Evolutionary conservation across 2,797 vertebrate species (phyloP).

Genomic region (Phrynocephalus vlangalii): DNA sequence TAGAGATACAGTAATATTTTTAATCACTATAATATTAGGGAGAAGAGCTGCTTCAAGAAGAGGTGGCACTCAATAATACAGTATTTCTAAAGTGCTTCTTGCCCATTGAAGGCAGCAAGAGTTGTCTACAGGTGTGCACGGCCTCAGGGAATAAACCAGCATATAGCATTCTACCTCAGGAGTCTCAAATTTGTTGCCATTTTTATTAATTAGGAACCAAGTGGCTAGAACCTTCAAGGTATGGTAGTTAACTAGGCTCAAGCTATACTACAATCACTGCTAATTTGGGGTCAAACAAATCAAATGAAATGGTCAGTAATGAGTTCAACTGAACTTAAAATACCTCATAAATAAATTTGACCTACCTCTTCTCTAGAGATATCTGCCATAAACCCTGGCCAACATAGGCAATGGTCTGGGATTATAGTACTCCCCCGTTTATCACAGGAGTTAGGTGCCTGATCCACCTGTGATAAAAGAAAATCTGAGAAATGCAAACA

Average conservation of each 20-base stretch:
- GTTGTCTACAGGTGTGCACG: background rate
- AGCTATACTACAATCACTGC: background rate
- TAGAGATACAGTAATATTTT: slow-evolving; percentile 10
- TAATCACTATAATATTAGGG: slow-evolving; percentile 5
- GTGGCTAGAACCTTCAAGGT: background rate
- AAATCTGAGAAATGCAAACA: too few species aligned
- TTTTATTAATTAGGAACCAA: background rate
- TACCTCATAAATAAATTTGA: too few species aligned
- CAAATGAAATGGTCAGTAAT: background rate
- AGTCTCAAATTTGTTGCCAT: background rate
- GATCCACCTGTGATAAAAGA: too few species aligned
- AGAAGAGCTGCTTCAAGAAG: slow-evolving; percentile 10
- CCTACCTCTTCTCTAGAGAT: too few species aligned
- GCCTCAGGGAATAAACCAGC: background rate
- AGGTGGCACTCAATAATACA: background rate
- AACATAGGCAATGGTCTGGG: too few species aligned
- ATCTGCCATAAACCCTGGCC: too few species aligned
- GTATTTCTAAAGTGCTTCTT: background rate
- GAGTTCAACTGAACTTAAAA: background rate
- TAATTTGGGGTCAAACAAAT: background rate
- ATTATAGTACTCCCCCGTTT: too few species aligned
- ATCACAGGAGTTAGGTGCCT: too few species aligned
- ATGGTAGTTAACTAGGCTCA: background rate
- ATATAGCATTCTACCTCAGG: rapidly evolving
- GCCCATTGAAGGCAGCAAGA: background rate